A percentile compares a stretch with the other conserved stretches of the same genome.
Conservation (phyloP, 2,113 vertebrate genomes). For the Bubo blakistoni region DNA sequence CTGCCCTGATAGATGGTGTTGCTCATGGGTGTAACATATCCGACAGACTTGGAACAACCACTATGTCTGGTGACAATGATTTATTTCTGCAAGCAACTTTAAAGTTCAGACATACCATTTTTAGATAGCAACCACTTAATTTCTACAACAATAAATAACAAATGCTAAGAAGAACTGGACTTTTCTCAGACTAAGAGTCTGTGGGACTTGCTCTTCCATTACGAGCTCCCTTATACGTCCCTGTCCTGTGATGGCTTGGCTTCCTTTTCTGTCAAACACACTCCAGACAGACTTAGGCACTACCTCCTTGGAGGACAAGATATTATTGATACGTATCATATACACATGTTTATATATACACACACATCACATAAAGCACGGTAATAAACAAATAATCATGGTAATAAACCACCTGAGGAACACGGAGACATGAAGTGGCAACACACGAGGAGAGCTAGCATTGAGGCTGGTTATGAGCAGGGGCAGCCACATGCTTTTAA, state of each 20-base stretch:
- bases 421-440: rapidly evolving
- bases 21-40: background rate
- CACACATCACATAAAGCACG: background rate
- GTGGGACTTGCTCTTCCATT: background rate
- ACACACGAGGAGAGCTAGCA: rapidly evolving
- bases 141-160: background rate
- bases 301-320: background rate
- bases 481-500: background rate
- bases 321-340: rapidly evolving
- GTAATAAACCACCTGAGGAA: background rate
- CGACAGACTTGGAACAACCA: background rate
- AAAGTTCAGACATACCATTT: background rate
- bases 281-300: background rate
- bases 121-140: background rate
- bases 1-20: background rate
- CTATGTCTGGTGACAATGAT: background rate
- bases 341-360: rapidly evolving
- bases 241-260: background rate
- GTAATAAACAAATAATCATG: background rate
- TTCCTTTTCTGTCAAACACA: background rate
- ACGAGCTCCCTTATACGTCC: background rate
- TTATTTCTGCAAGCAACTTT: background rate
- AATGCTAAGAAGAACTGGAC: background rate
- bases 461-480: background rate
- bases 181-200: background rate